Base-by-base conservation (phyloP, 1,140 invertebrate species). In the Eulimnadia texana region DNA sequence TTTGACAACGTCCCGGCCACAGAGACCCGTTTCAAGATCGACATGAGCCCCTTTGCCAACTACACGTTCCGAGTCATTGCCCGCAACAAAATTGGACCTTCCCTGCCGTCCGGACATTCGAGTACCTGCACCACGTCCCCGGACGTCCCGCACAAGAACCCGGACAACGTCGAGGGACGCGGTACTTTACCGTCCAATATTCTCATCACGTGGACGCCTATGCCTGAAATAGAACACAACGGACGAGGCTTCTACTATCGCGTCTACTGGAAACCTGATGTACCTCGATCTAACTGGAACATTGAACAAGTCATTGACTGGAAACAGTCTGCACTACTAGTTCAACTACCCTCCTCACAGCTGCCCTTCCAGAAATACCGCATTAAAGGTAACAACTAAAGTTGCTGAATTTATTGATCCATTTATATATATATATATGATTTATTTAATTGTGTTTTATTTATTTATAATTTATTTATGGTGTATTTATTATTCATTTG, bases 201-300 rank as follows among this genome's bases (percentile, higher is more conserved):
- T 52, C 84, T 96, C 23, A 95, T 99, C 67, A 81, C 82, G 3
- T 99, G 95, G 94, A 93, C 90, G 47, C 82, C 85, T 59, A 96
- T 99, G 93, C 86, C 92, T 0, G 83, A 92, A 73, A 91, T 97
- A 67, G 91, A 98, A 66, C 95, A 98, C 72, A 95, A 98, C 78
- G 95, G 85, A 0, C 89, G 90, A 0, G 84, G 84, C 53, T 96
- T 99, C 73, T 83, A 85, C 68, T 99, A 99, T 72, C 79, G 86
- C 64, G 84, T 99, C 3, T 87, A 82, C 63, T 96, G 89, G 78
- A 85, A 84, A 68, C 79, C 84, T 58, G 84, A 93, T 70, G 84
- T 87, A 63, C 79, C 82, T 0, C 85, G 84, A 9, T 79, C 81
- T 68, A 69, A 77, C 64, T 95, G 88, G 83, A 76, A 79, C 63